phyloP scores from a whole-genome alignment of 2,113 vertebrate species.

The Sturnus vulgaris region DNA sequence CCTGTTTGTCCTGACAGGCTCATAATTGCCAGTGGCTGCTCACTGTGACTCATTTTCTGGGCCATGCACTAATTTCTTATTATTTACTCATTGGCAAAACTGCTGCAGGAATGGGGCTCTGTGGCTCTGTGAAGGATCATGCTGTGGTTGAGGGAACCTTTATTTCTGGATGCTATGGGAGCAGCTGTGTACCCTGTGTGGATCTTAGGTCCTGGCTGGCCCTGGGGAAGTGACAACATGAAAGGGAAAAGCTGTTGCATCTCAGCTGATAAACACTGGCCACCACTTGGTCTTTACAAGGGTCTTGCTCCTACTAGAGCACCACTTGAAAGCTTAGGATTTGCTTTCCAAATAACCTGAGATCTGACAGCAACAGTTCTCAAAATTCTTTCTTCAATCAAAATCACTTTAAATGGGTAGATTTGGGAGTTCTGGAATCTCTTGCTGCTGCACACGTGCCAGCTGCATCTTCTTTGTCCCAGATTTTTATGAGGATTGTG shows the following conservation, averaged over 20 bases:
- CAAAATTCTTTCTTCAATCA: constrained; percentile 41
- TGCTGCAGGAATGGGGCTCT: background rate
- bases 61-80: background rate
- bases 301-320: background rate
- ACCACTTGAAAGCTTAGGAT: background rate
- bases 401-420: constrained; percentile 42
- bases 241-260: background rate
- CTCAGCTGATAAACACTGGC: background rate
- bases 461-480: constrained; percentile 37
- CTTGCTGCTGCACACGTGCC: background rate
- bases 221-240: rapidly evolving
- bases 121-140: background rate
- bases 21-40: background rate
- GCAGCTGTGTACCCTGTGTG: background rate
- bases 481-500: constrained; percentile 66
- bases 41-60: background rate
- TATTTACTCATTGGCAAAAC: constrained; percentile 26
- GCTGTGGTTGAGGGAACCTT: background rate
- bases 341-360: constrained; percentile 16
- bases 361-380: constrained; percentile 1
- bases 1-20: background rate
- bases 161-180: background rate
- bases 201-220: background rate
- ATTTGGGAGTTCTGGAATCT: constrained; percentile 3
- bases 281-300: background rate